Evolutionary conservation across 2,888 invertebrate genomes (phyloP).

Genomic region (Frankliniella intonsa): DNA sequence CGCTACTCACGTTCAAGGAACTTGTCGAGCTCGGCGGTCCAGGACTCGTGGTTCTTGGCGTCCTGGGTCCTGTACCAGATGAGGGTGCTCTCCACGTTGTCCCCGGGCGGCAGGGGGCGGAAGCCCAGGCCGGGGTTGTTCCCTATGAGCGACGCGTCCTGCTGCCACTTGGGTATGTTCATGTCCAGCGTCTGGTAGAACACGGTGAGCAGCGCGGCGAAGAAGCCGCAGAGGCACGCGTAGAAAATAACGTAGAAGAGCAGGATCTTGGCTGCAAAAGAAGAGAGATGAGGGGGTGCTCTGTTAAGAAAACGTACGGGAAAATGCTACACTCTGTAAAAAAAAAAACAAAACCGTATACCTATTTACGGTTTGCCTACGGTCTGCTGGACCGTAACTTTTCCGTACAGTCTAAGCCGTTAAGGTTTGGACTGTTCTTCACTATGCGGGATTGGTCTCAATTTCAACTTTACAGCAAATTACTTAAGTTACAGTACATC

Average conservation of each 20-base stretch:
- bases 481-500: no score
- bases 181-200: constrained; percentile 89
- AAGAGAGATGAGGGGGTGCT: background rate
- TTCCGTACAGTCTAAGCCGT: no score
- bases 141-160: constrained; percentile 81
- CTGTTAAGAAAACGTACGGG: constrained; percentile 32
- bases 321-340: no score
- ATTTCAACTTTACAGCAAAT: no score
- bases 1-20: constrained; percentile 70
- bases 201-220: constrained; percentile 87
- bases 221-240: constrained; percentile 85
- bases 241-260: constrained; percentile 97
- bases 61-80: constrained; percentile 86
- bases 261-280: constrained; percentile 77
- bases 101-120: constrained; percentile 89
- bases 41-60: constrained; percentile 71
- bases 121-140: constrained; percentile 96
- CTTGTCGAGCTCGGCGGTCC: constrained; percentile 69
- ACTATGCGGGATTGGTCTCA: no score
- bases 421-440: no score
- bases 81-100: constrained; percentile 91
- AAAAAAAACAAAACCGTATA: no score
- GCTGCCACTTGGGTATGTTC: constrained; percentile 86
- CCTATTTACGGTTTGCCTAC: no score
- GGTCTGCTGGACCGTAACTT: no score